Percentiles rank a stretch among this genome's conserved stretches.
phyloP scores from a whole-genome alignment of 1,140 invertebrate genomes.

The Dolichoris vasculosae region DNA sequence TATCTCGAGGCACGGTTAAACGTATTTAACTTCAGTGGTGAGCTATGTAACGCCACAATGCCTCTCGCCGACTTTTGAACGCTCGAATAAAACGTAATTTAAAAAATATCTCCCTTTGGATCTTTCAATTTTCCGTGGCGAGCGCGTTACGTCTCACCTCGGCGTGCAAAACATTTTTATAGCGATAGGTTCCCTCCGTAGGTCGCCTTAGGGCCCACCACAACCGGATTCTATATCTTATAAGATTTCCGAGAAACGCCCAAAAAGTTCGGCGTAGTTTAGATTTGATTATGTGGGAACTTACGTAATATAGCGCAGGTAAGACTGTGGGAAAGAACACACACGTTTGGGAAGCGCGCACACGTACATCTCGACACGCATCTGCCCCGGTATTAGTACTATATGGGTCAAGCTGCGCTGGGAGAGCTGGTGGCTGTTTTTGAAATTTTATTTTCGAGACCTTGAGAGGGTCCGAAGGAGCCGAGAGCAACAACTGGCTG shows the following conservation, averaged over 20 bases:
- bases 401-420: constrained; percentile 63
- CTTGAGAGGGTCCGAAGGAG: constrained; percentile 51
- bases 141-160: neutral
- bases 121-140: neutral
- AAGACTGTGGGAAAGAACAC: constrained; percentile 43
- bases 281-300: constrained; percentile 43
- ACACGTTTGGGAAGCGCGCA: constrained; percentile 45
- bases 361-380: neutral
- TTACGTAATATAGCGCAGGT: constrained; percentile 46
- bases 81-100: neutral
- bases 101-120: neutral
- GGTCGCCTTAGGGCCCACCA: neutral
- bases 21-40: neutral
- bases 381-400: constrained; percentile 15
- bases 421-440: constrained; percentile 38
- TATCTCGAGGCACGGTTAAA: neutral
- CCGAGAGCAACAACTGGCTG: neutral
- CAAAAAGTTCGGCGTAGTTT: constrained; percentile 41
- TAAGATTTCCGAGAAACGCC: constrained; percentile 32
- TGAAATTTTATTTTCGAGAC: constrained; percentile 56
- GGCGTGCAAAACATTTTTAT: neutral
- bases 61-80: neutral
- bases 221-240: neutral
- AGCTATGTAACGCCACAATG: neutral
- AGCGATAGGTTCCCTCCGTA: neutral